A percentile compares a stretch with the other conserved stretches of the same genome.
Evolutionary conservation across 2,797 vertebrate genomes (phyloP).

Genomic region (Tarsius wallacei): DNA sequence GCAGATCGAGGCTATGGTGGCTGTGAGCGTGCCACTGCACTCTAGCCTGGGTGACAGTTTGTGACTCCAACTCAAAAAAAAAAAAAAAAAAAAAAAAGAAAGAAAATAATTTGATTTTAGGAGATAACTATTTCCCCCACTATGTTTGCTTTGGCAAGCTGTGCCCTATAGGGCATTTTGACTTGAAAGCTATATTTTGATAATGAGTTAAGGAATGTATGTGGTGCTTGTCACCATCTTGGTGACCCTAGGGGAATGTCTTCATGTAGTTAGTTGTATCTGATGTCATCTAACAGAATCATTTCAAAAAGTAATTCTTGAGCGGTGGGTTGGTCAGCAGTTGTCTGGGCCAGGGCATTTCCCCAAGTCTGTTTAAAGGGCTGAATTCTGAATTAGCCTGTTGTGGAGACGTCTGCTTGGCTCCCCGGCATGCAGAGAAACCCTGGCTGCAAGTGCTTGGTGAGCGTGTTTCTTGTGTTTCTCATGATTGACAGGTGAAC

Average conservation of each 20-base stretch:
- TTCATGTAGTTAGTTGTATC: not conserved
- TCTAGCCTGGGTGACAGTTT: no score
- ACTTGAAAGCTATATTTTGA: not conserved
- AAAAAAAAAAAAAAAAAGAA: no score
- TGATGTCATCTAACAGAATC: not conserved
- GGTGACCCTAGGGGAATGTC: not conserved
- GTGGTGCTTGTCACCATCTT: not conserved
- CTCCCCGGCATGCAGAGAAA: not conserved
- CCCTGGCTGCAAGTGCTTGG: not conserved
- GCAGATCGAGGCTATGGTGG: no score
- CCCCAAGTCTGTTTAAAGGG: not conserved
- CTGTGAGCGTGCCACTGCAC: no score
- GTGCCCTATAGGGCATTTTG: not conserved
- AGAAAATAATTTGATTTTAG: conserved; percentile 24
- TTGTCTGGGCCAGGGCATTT: not conserved
- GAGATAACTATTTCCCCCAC: not conserved
- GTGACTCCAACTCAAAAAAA: no score
- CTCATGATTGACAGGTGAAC: not conserved
- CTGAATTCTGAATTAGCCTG: not conserved
- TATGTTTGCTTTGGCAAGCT: not conserved
- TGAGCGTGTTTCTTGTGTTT: not conserved
- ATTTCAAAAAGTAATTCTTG: conserved; percentile 54
- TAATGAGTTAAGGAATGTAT: not conserved
- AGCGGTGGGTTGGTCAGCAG: not conserved
- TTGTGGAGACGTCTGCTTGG: conserved; percentile 23